A percentile compares a stretch with the other conserved stretches of the same genome.
These are phyloP conservation scores for Picus viridis DNA, from an alignment of 2,797 vertebrate species.

Conservation along the genomic window DNA sequence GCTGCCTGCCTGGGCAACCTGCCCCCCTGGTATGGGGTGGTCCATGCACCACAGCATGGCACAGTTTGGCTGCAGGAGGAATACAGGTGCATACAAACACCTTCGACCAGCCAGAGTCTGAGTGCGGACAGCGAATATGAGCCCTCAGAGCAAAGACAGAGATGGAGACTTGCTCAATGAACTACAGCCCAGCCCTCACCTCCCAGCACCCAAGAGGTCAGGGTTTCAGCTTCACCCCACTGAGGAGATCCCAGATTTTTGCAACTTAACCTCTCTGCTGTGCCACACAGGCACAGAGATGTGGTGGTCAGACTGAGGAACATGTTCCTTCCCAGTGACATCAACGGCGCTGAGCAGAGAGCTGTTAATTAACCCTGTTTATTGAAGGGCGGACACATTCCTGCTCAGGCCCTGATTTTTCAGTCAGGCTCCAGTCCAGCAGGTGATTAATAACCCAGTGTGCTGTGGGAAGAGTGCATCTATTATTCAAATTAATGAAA, in stretches of 20 bases:
- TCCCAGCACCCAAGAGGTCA: fast-evolving
- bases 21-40: fast-evolving
- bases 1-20: background rate
- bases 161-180: background rate
- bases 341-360: background rate
- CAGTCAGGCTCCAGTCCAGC: constrained; percentile 73
- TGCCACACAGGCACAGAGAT: fast-evolving
- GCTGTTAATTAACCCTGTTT: constrained; percentile 71
- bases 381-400: constrained; percentile 56
- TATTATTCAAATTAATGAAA: constrained; percentile 80
- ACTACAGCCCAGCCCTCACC: background rate
- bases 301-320: background rate
- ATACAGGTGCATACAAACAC: background rate
- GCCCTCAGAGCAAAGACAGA: background rate
- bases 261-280: background rate
- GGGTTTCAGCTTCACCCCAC: background rate
- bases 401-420: constrained; percentile 65
- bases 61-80: background rate
- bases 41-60: background rate
- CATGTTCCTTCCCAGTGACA: background rate
- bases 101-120: background rate
- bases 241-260: background rate
- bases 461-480: constrained; percentile 69
- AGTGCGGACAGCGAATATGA: background rate
- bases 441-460: constrained; percentile 73